A percentile compares a stretch with the other conserved stretches of the same genome.
Conservation (phyloP, 2,888 invertebrate genomes). For the Drosophila testacea region DNA sequence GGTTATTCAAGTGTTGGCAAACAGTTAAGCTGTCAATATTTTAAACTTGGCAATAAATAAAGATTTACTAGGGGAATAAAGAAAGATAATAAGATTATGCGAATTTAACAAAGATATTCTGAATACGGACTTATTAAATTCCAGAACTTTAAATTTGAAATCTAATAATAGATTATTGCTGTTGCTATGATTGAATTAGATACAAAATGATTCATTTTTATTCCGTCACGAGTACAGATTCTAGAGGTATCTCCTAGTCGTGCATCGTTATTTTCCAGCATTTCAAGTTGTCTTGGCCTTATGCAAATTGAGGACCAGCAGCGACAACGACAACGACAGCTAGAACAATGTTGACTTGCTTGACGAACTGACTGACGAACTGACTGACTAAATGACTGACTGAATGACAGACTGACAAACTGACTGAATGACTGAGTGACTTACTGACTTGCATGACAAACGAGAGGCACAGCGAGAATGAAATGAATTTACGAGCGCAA, state of each 20-base stretch:
- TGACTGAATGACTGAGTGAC: conserved; percentile 53
- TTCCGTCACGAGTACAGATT: neutral
- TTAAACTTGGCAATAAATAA: no score
- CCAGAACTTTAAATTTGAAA: no score
- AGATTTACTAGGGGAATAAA: no score
- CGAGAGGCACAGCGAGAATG: conserved; percentile 45
- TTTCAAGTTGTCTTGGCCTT: conserved; percentile 48
- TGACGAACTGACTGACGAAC: conserved; percentile 24
- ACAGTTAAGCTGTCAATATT: no score
- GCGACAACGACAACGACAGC: conserved; percentile 27
- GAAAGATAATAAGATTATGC: no score
- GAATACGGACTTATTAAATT: no score
- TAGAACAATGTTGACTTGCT: conserved; percentile 45
- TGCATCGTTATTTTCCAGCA: neutral
- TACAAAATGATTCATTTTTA: neutral
- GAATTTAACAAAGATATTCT: no score
- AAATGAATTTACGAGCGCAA: conserved; percentile 72
- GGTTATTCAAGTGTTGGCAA: no score
- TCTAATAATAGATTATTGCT: neutral
- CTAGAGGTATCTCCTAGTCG: conserved; percentile 34
- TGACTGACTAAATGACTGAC: conserved; percentile 30
- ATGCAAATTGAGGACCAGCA: conserved; percentile 63
- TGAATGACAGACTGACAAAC: conserved; percentile 24
- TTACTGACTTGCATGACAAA: conserved; percentile 61
- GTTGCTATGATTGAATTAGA: neutral